Base-by-base conservation (phyloP, 2,888 invertebrate genomes). In the Pseudococcus viburni region DNA sequence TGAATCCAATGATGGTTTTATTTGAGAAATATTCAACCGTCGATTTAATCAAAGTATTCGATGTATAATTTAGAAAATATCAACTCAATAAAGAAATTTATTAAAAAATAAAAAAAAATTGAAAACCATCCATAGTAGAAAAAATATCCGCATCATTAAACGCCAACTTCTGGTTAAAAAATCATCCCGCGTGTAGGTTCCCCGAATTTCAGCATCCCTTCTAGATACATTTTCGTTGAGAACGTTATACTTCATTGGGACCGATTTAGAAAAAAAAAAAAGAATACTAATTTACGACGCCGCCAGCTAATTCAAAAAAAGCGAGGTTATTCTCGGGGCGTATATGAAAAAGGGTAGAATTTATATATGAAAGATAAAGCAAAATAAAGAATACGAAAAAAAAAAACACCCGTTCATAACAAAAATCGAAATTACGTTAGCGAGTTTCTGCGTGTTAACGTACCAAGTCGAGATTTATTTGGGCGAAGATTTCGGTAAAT, bases 371-470 rank as follows among this genome's bases (percentile, higher is more conserved):
- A 73, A 73, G 73, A 73, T 73, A 73, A 33, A 26, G 73, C 33
- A 33, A 73, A 73, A 73, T 73, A 73, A 73, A 73, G 73, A 73
- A 73, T 15, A 73, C 17, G 80, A 83, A 83, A 83, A 83, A 80
- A n/a, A n/a, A n/a, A 83, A 83, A 83, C 46, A 46, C 46, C 39
- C 80, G 46, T 42, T 46, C 39, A 83, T 46, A 83, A 83, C 80
- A 19, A 42, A 83, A 83, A 83, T 83, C 46, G 80, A 83, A 83
- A 83, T 83, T 83, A 83, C 80, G 80, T 83, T 83, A 83, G 80
- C 80, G 80, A 83, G 80, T 83, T 83, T 73, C 73, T 33, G 73
- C 73, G 73, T 64, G 64, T 33, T 33, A 73, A 73, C 17, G 39
- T 73, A 73, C 73, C 26, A 73, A 73, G 33, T 33, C 73, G 73